These are phyloP conservation scores for Parnassius mnemosyne DNA, from an alignment of 2,888 invertebrate genomes.

Conservation along the genomic window DNA sequence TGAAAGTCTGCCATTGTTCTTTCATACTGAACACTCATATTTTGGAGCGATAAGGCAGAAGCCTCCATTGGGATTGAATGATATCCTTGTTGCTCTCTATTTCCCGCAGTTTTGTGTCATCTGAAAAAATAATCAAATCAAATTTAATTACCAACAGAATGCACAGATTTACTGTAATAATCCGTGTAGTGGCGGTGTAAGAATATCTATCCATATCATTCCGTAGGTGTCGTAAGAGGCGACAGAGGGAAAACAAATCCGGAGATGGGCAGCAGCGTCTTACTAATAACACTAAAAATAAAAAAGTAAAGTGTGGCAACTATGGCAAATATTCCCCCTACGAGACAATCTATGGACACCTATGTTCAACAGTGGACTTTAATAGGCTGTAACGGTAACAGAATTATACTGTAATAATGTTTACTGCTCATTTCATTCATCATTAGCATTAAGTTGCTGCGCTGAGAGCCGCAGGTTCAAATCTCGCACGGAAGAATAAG, in stretches of 20 bases:
- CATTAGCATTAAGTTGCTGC: not conserved
- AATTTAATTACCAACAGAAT: not conserved
- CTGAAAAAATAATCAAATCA: slow-evolving; percentile 45
- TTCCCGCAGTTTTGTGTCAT: slow-evolving; percentile 58
- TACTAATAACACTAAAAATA: not conserved
- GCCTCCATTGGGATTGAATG: slow-evolving; percentile 76
- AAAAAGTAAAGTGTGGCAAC: not conserved
- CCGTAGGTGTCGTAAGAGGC: too few species aligned
- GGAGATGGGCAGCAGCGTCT: too few species aligned
- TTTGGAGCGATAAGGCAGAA: slow-evolving; percentile 71
- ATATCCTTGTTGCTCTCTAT: slow-evolving; percentile 70
- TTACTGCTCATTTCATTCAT: too few species aligned
- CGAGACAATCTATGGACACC: too few species aligned
- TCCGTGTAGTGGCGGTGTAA: not conserved
- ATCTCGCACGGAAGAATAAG: too few species aligned
- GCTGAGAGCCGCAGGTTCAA: too few species aligned
- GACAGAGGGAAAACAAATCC: too few species aligned
- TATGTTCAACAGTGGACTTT: too few species aligned
- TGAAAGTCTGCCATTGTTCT: too few species aligned
- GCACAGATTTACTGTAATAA: not conserved
- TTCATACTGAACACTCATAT: slow-evolving; percentile 44
- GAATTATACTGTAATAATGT: too few species aligned
- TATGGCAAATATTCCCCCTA: too few species aligned
- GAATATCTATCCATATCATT: too few species aligned
- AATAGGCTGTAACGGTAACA: not conserved